Conservation (phyloP, 2,797 vertebrate species). For the Epinephelus coioides region DNA sequence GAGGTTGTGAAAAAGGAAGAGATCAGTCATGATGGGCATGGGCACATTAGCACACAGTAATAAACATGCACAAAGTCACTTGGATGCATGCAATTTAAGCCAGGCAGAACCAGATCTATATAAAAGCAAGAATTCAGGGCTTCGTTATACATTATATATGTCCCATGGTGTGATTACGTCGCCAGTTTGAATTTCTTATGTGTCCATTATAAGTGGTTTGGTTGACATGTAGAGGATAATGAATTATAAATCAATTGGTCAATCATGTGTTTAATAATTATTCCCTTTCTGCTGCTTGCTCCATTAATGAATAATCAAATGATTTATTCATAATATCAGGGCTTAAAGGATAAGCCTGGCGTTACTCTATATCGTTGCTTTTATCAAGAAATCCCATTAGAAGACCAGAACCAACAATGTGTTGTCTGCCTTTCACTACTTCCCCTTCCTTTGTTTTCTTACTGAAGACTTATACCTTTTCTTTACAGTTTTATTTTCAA, state of each 20-base stretch:
- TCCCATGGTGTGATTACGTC: background rate
- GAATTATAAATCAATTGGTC: slow-evolving; percentile 39
- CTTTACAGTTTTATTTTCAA: no score
- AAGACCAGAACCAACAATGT: background rate
- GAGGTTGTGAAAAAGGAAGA: slow-evolving; percentile 67
- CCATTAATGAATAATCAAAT: slow-evolving; percentile 22
- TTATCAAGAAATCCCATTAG: background rate
- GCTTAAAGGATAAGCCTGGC: slow-evolving; percentile 2
- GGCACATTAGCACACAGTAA: slow-evolving; percentile 50
- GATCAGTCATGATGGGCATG: slow-evolving; percentile 67
- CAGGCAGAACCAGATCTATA: slow-evolving; percentile 7
- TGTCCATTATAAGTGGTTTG: background rate
- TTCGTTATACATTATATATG: background rate
- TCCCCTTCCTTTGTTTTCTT: background rate
- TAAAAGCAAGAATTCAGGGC: slow-evolving; percentile 3
- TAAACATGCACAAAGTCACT: slow-evolving; percentile 54
- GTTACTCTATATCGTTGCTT: slow-evolving; percentile 1
- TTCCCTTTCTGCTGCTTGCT: background rate
- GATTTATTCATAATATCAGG: slow-evolving; percentile 16
- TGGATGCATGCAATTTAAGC: background rate
- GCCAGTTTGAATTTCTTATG: slow-evolving; percentile 1
- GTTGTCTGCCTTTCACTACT: background rate
- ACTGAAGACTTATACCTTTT: background rate
- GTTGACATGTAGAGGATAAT: slow-evolving; percentile 3
- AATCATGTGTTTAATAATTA: slow-evolving; percentile 11